Percentiles rank a stretch among this genome's conserved stretches.
These are phyloP conservation scores for Stomatorhinus ivindoensis DNA, from an alignment of 2,113 vertebrate genomes.

Conservation along the genomic window DNA sequence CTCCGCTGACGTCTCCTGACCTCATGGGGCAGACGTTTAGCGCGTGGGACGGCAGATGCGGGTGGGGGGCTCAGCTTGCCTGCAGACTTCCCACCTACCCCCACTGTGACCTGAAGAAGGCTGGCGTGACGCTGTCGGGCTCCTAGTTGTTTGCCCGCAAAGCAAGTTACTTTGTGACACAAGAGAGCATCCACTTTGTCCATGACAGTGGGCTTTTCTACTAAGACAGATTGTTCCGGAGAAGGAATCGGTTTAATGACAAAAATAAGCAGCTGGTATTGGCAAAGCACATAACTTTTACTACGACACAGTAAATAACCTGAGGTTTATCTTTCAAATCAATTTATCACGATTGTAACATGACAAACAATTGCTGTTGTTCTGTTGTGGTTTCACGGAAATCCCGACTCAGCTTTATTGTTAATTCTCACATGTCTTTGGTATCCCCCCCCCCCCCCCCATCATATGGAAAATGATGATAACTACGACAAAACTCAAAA, in stretches of 20 bases:
- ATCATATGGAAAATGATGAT: neutral
- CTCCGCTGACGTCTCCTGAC: neutral
- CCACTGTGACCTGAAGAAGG: slow-evolving; percentile 27
- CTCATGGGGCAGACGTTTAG: neutral
- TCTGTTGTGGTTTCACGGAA: neutral
- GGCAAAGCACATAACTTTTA: neutral
- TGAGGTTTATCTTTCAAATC: neutral
- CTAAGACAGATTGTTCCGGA: neutral
- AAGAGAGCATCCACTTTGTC: neutral
- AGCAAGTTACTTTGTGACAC: neutral
- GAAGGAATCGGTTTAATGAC: neutral
- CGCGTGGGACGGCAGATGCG: neutral
- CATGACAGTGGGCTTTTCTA: neutral
- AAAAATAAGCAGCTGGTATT: neutral
- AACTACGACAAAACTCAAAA: neutral
- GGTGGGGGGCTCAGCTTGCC: neutral
- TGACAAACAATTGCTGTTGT: neutral
- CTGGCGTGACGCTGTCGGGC: neutral
- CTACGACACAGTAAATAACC: neutral
- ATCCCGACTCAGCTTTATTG: neutral
- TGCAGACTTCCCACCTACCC: slow-evolving; percentile 28
- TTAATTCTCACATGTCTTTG: neutral
- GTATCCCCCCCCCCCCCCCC: neutral
- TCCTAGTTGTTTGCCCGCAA: neutral
- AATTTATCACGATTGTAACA: neutral